phyloP scores from a whole-genome alignment of 2,888 invertebrate species.

The Cyrtodaria siliqua region DNA sequence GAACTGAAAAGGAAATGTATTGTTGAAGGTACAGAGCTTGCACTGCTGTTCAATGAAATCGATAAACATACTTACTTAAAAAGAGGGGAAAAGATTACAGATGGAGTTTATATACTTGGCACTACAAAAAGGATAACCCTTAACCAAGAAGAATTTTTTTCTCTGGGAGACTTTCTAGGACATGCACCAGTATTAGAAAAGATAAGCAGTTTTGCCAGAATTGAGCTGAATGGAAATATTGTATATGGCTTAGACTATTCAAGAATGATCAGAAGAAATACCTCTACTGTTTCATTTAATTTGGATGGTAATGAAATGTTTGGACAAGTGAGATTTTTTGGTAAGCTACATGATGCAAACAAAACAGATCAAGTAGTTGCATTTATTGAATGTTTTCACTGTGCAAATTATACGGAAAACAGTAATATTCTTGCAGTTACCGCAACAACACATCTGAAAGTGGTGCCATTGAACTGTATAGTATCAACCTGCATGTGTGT shows the following conservation, averaged over 20 bases:
- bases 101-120: slow-evolving; percentile 32
- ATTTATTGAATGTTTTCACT: slow-evolving; percentile 8
- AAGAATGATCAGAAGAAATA: slow-evolving; percentile 49
- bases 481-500: slow-evolving; percentile 4
- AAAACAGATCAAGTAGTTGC: slow-evolving; percentile 10
- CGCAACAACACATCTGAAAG: neutral
- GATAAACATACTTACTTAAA: slow-evolving; percentile 28
- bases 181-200: slow-evolving; percentile 13
- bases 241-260: slow-evolving; percentile 37
- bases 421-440: slow-evolving; percentile 6
- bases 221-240: slow-evolving; percentile 24
- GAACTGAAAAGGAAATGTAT: slow-evolving; percentile 47
- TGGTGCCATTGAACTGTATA: neutral
- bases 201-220: slow-evolving; percentile 17
- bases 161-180: slow-evolving; percentile 15
- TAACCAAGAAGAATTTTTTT: slow-evolving; percentile 11
- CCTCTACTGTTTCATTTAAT: slow-evolving; percentile 13
- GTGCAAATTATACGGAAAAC: slow-evolving; percentile 15
- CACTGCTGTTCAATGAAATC: slow-evolving; percentile 36
- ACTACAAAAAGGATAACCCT: slow-evolving; percentile 16
- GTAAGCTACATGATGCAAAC: neutral
- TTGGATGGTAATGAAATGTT: neutral
- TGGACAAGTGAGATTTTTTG: neutral
- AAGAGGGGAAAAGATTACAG: slow-evolving; percentile 16
- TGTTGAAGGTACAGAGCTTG: slow-evolving; percentile 19